Evolutionary conservation across 2,797 vertebrate species (phyloP).

Genomic region (Sebastes hubbsi): DNA sequence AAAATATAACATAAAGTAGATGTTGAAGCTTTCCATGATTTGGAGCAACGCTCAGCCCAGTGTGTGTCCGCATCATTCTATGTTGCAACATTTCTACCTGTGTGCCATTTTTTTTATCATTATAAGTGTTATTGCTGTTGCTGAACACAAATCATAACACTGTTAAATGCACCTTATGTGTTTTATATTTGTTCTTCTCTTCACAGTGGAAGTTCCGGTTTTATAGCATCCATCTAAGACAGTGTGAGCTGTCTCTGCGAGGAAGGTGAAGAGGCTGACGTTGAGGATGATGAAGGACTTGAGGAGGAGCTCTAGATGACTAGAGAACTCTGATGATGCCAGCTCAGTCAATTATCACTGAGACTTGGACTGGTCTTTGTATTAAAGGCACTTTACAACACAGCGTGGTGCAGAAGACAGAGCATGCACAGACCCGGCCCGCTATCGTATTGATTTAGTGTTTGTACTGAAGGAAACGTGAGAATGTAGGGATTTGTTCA

Average conservation of each 20-base stretch:
- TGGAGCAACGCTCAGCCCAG: not conserved
- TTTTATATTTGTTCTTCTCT: conserved; percentile 31
- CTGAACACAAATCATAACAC: not conserved
- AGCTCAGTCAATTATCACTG: conserved; percentile 32
- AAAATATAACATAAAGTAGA: not conserved
- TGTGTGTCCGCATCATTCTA: not conserved
- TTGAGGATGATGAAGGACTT: conserved; percentile 40
- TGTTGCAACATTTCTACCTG: not conserved
- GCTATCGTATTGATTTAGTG: conserved; percentile 27
- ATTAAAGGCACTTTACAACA: conserved; percentile 63
- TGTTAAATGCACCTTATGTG: not conserved
- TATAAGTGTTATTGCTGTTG: not conserved
- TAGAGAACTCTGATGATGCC: conserved; percentile 50
- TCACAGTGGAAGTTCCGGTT: conserved; percentile 71
- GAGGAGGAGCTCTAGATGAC: conserved; percentile 29
- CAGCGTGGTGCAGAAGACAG: conserved; percentile 52
- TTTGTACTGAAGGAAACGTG: conserved; percentile 47
- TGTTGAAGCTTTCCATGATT: not conserved
- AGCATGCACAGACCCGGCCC: conserved; percentile 49
- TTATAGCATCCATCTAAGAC: conserved; percentile 76
- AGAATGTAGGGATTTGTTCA: conserved; percentile 48
- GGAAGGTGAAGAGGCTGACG: conserved; percentile 41
- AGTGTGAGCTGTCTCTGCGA: conserved; percentile 37
- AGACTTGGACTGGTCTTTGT: conserved; percentile 54
- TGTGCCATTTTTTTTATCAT: not conserved